phyloP scores from a whole-genome alignment of 2,113 vertebrate species.

The Grammomys dolichurus region DNA sequence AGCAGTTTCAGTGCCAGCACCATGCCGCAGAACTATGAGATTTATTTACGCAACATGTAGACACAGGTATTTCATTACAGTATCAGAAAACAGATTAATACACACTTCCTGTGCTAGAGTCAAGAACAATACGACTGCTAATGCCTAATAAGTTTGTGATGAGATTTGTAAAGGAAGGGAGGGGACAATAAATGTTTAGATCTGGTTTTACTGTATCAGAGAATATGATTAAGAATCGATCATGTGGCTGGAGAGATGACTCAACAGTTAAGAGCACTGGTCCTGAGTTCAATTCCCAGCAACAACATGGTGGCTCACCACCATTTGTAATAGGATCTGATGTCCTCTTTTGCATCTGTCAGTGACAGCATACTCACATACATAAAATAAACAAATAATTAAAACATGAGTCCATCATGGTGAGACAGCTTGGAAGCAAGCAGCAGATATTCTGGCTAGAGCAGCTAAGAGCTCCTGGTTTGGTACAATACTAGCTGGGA shows the following conservation, averaged over 20 bases:
- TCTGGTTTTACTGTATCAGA: not conserved
- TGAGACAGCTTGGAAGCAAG: not conserved
- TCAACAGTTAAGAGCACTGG: no score
- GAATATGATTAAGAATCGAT: not conserved
- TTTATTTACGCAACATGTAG: not conserved
- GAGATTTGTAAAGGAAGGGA: conserved; percentile 24
- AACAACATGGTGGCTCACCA: no score
- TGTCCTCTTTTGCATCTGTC: no score
- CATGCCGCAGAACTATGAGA: not conserved
- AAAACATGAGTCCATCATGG: not conserved
- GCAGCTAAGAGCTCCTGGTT: not conserved
- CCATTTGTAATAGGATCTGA: no score
- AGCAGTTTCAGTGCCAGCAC: not conserved
- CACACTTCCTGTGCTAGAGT: not conserved
- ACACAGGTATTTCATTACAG: not conserved
- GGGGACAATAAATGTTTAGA: not conserved
- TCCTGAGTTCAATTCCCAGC: no score
- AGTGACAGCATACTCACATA: no score
- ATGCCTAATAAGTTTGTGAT: not conserved
- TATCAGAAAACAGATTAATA: conserved; percentile 8
- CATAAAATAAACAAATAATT: no score
- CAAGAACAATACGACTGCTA: not conserved
- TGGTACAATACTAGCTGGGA: not conserved
- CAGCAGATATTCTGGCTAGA: not conserved
- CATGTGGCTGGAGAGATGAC: not conserved